Conservation (phyloP, 2,888 invertebrate genomes). For the Eledone cirrhosa region DNA sequence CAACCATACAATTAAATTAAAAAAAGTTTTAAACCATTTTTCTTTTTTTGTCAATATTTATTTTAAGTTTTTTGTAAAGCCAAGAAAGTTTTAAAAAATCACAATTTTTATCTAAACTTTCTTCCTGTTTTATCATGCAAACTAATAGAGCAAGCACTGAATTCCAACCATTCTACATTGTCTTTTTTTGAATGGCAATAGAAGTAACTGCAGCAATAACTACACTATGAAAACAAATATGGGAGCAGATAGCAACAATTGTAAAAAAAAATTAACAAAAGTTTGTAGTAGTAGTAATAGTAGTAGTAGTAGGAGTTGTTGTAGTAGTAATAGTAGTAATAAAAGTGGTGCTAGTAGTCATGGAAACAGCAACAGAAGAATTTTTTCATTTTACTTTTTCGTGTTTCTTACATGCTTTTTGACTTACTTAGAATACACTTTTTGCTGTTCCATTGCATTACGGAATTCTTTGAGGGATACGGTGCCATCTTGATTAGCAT, state of each 20-base stretch:
- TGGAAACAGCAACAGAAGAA: conserved; percentile 12
- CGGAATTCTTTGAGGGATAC: conserved; percentile 98
- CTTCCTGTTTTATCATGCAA: too few species aligned
- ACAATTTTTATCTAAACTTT: too few species aligned
- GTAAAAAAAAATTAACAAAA: not conserved
- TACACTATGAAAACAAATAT: not conserved
- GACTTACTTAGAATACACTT: conserved; percentile 82
- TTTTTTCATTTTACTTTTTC: not conserved
- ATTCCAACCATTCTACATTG: too few species aligned
- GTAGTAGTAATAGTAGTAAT: not conserved
- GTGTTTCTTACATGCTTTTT: conserved; percentile 10
- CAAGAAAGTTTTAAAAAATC: too few species aligned
- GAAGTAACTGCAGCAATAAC: not conserved
- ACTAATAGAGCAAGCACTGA: too few species aligned
- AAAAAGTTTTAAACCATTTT: too few species aligned
- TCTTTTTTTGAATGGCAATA: not conserved
- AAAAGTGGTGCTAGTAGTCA: conserved; percentile 11
- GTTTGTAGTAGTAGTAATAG: not conserved
- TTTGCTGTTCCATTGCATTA: conserved; percentile 98
- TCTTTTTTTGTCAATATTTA: too few species aligned
- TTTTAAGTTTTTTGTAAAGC: too few species aligned
- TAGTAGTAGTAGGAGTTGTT: not conserved
- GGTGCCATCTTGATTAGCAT: conserved; percentile 96
- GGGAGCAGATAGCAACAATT: not conserved
- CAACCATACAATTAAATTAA: too few species aligned